Evolutionary conservation across 1,140 invertebrate species (phyloP).

Genomic region (Drosophila tsacasi): DNA sequence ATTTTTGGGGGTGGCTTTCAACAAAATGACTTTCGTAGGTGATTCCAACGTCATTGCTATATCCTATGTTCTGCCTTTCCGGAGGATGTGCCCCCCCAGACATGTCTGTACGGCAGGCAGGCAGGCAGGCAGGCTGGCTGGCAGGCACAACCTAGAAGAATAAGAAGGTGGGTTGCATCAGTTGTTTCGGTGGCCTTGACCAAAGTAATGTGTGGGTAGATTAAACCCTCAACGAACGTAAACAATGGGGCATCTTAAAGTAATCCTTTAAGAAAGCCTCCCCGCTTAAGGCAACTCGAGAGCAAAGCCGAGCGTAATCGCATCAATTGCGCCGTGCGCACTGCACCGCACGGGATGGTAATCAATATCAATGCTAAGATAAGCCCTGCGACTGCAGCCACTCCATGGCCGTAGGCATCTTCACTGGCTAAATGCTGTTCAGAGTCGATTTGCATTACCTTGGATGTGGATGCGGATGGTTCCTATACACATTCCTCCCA

Average conservation of each 20-base stretch:
- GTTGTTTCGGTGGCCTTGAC: conserved; percentile 36
- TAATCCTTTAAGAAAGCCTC: conserved; percentile 44
- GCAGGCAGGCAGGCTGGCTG: not conserved
- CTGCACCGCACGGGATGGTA: conserved; percentile 28
- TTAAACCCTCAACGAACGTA: conserved; percentile 39
- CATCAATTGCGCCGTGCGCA: conserved; percentile 37
- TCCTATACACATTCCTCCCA: not conserved
- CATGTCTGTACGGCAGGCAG: not conserved
- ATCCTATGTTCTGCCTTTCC: conserved; percentile 2
- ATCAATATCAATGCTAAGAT: conserved; percentile 47
- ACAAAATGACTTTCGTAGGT: conserved; percentile 6
- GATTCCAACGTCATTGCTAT: conserved; percentile 11
- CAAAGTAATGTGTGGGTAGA: conserved; percentile 37
- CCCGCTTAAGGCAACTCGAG: conserved; percentile 37
- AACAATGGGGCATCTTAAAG: conserved; percentile 44
- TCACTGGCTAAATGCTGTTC: conserved; percentile 20
- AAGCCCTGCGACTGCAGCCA: conserved; percentile 15
- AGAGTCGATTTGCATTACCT: conserved; percentile 18
- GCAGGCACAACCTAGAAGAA: not conserved
- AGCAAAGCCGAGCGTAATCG: conserved; percentile 35
- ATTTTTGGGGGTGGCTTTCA: conserved; percentile 8
- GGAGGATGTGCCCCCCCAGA: conserved; percentile 7
- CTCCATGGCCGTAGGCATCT: conserved; percentile 12
- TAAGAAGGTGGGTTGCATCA: conserved; percentile 31
- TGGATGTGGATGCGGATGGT: not conserved